phyloP scores from a whole-genome alignment of 2,888 invertebrate genomes.

The Mesorhabditis belari region DNA sequence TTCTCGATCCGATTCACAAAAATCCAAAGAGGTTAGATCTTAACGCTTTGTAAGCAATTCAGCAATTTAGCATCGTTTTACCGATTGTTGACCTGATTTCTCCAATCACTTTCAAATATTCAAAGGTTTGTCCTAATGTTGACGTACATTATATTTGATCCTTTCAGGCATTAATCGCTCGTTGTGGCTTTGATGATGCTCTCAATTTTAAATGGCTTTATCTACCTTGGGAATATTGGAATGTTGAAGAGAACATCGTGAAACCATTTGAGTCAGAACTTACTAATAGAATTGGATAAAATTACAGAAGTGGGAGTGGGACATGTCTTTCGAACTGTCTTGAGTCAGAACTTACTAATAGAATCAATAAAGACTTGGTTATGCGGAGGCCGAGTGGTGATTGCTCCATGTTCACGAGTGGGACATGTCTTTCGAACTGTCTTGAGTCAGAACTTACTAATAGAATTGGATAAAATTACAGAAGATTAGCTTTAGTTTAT shows the following conservation, averaged over 20 bases:
- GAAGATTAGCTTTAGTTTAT: conserved; percentile 55
- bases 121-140: too few relatives aligned
- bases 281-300: too few relatives aligned
- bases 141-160: too few relatives aligned
- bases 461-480: too few relatives aligned
- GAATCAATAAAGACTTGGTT: too few relatives aligned
- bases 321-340: too few relatives aligned
- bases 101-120: conserved; percentile 89
- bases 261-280: conserved; percentile 41
- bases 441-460: too few relatives aligned
- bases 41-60: conserved; percentile 52
- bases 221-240: conserved; percentile 68
- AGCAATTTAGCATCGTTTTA: conserved; percentile 73
- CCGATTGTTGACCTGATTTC: conserved; percentile 98
- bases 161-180: conserved; percentile 83
- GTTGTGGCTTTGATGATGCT: conserved; percentile 99
- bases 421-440: too few relatives aligned
- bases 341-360: too few relatives aligned
- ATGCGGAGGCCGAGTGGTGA: too few relatives aligned
- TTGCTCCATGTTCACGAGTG: too few relatives aligned
- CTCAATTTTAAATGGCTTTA: conserved; percentile 85
- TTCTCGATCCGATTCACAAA: conserved; percentile 76
- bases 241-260: conserved; percentile 64
- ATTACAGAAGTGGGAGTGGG: too few relatives aligned
- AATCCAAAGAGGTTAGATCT: conserved; percentile 17